Evolutionary conservation across 2,113 vertebrate species (phyloP).

Genomic region (Phylloscopus whistleri): DNA sequence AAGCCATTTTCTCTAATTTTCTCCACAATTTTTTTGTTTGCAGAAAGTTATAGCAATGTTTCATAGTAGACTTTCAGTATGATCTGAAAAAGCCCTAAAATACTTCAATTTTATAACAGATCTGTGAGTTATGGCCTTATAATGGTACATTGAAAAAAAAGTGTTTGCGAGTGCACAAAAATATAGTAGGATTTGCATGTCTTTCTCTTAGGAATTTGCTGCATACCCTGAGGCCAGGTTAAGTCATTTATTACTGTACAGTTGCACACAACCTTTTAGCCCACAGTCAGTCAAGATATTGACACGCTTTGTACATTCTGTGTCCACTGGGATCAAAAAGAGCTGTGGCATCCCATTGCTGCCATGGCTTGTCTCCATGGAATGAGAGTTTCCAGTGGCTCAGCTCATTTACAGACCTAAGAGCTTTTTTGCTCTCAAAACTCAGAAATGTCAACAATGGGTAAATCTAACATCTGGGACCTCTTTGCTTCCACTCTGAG

Average conservation of each 20-base stretch:
- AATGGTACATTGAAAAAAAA: not conserved
- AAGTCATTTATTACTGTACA: not conserved
- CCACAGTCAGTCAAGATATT: not conserved
- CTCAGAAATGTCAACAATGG: constrained; percentile 29
- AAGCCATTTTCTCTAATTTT: not conserved
- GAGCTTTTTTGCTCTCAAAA: not conserved
- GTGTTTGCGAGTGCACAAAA: not conserved
- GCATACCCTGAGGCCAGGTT: not conserved
- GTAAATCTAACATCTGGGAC: constrained; percentile 22
- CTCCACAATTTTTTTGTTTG: not conserved
- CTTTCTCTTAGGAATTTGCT: not conserved
- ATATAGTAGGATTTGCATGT: not conserved
- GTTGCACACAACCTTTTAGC: not conserved
- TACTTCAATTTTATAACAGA: not conserved
- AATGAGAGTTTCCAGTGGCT: not conserved
- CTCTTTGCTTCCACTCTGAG: constrained; percentile 29
- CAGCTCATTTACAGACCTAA: not conserved
- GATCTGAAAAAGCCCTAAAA: not conserved
- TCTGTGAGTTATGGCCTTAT: not conserved
- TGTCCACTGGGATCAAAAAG: not conserved
- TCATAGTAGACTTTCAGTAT: not conserved
- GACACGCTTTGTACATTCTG: not conserved
- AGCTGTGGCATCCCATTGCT: not conserved
- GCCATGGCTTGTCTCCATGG: not conserved
- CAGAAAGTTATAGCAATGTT: not conserved